Evolutionary conservation across 2,797 vertebrate species (phyloP).

Genomic region (Lagodon rhomboides): DNA sequence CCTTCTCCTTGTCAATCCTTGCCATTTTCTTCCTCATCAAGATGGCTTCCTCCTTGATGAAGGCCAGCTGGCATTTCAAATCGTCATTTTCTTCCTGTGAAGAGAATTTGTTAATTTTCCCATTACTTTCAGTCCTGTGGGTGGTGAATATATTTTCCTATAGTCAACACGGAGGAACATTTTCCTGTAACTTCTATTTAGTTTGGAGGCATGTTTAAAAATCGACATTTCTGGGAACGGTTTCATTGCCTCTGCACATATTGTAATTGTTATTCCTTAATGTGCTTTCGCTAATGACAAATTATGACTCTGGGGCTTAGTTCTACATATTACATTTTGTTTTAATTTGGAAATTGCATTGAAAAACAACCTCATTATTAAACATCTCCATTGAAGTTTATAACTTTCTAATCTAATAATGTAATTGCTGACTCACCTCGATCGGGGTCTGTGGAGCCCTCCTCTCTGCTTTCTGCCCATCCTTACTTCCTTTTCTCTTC

Average conservation of each 20-base stretch:
- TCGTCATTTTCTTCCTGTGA: slow-evolving; percentile 96
- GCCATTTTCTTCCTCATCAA: slow-evolving; percentile 99
- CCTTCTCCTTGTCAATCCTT: slow-evolving; percentile 98
- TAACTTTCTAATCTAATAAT: slow-evolving; percentile 18
- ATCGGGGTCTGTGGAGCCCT: slow-evolving; percentile 90
- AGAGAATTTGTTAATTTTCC: slow-evolving; percentile 11
- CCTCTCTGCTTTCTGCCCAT: slow-evolving; percentile 92
- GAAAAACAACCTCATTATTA: slow-evolving; percentile 24
- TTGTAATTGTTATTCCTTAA: neutral
- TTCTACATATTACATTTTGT: slow-evolving; percentile 8
- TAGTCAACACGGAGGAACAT: neutral
- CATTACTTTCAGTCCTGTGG: neutral
- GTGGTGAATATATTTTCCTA: neutral
- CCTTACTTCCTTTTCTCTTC: slow-evolving; percentile 97
- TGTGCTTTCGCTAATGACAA: neutral
- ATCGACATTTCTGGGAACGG: neutral
- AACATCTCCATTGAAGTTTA: slow-evolving; percentile 13
- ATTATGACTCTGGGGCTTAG: neutral
- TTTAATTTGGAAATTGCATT: slow-evolving; percentile 28
- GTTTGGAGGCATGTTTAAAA: neutral
- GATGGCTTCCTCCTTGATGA: slow-evolving; percentile 96
- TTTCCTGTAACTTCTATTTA: neutral
- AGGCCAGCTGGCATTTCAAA: slow-evolving; percentile 96
- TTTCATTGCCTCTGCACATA: slow-evolving; percentile 6
- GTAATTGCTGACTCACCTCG: slow-evolving; percentile 87